phyloP scores from a whole-genome alignment of 64 coral and sea anemone species.

The Porites lutea region DNA sequence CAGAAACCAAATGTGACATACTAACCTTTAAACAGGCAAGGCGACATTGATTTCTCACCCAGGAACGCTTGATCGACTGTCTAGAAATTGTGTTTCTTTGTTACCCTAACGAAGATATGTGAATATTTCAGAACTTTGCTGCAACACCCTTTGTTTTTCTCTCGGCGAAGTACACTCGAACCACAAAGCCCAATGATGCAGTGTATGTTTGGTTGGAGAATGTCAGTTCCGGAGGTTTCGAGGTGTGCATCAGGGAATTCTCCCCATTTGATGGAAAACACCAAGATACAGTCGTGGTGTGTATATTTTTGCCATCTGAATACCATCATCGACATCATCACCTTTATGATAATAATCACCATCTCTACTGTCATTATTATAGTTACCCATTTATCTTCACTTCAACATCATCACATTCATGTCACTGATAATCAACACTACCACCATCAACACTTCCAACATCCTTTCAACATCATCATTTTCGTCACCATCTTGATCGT shows the following conservation, averaged over 20 bases:
- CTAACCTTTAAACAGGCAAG: background rate
- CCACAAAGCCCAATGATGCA: slow-evolving; percentile 15
- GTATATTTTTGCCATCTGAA: background rate
- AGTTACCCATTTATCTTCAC: too few relatives aligned
- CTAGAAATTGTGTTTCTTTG: too few relatives aligned
- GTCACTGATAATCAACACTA: too few relatives aligned
- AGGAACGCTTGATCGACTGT: too few relatives aligned
- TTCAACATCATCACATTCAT: too few relatives aligned
- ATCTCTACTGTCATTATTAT: too few relatives aligned
- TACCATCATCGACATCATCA: background rate
- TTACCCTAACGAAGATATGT: background rate
- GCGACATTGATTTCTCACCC: too few relatives aligned
- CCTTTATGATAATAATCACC: too few relatives aligned
- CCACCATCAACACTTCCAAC: too few relatives aligned
- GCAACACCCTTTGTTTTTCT: background rate
- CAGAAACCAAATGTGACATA: slow-evolving; percentile 41
- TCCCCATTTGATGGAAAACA: slow-evolving; percentile 34
- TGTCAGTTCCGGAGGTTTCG: background rate
- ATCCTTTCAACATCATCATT: too few relatives aligned
- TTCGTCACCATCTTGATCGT: too few relatives aligned
- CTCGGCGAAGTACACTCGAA: background rate
- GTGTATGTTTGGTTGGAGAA: slow-evolving; percentile 43
- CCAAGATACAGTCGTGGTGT: slow-evolving; percentile 22
- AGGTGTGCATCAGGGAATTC: slow-evolving; percentile 45
- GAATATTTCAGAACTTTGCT: background rate